Evolutionary conservation across 2,113 vertebrate species (phyloP).

Genomic region (Sardina pilchardus): DNA sequence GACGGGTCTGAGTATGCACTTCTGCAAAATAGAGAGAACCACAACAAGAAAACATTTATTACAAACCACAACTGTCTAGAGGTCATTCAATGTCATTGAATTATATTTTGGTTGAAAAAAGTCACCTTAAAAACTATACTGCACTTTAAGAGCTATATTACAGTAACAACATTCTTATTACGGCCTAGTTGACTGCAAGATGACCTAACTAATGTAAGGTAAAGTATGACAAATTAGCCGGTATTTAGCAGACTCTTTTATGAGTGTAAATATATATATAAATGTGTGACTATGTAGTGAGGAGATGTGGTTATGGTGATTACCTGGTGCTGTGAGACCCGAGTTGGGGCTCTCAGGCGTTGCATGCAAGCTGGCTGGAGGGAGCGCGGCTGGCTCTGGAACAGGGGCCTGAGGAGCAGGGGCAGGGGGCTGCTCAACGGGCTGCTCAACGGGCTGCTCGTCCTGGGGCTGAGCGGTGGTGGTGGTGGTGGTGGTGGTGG

Average conservation of each 20-base stretch:
- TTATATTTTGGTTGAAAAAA: too few relatives aligned
- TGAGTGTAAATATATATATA: too few relatives aligned
- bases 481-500: too few relatives aligned
- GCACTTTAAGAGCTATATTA: too few relatives aligned
- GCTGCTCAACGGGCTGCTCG: background rate
- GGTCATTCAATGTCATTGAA: too few relatives aligned
- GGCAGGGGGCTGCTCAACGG: background rate
- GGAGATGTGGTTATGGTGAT: background rate
- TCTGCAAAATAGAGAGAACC: background rate
- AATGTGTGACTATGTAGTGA: background rate
- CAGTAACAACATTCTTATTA: too few relatives aligned
- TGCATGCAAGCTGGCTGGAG: background rate
- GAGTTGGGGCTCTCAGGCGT: background rate
- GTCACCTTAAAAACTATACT: too few relatives aligned
- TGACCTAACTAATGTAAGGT: too few relatives aligned
- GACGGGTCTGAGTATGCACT: background rate
- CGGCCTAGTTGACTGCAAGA: too few relatives aligned
- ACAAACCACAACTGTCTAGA: background rate
- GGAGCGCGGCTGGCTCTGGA: background rate
- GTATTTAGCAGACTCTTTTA: too few relatives aligned
- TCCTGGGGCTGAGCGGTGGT: background rate
- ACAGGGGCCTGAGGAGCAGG: background rate
- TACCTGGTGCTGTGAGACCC: background rate
- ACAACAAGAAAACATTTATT: background rate
- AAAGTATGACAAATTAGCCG: too few relatives aligned